phyloP scores from a whole-genome alignment of 2,797 vertebrate genomes.

The Squalus acanthias region DNA sequence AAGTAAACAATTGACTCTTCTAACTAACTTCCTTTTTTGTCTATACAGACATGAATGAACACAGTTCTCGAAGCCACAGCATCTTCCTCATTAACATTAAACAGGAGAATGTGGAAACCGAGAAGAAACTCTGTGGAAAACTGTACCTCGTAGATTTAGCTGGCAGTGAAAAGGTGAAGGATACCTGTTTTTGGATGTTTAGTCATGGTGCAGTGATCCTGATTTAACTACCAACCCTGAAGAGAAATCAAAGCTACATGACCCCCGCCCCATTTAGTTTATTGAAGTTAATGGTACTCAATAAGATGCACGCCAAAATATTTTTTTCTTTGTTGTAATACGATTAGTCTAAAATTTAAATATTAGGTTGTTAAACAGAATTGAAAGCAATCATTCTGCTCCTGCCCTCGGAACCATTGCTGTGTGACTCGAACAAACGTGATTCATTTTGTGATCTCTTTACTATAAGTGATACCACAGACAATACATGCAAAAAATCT shows the following conservation, averaged over 20 bases:
- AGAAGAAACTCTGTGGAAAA: constrained; percentile 88
- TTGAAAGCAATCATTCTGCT: neutral
- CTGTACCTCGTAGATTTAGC: constrained; percentile 93
- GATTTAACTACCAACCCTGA: constrained; percentile 40
- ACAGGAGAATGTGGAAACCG: constrained; percentile 90
- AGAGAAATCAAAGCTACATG: constrained; percentile 41
- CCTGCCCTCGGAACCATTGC: neutral
- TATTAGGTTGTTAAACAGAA: neutral
- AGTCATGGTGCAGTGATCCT: constrained; percentile 40
- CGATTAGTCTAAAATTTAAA: neutral
- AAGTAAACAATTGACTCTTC: neutral
- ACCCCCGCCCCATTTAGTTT: neutral
- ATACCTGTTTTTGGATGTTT: constrained; percentile 41
- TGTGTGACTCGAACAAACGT: neutral
- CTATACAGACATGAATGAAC: constrained; percentile 87
- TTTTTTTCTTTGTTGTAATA: neutral
- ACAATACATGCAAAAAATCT: neutral
- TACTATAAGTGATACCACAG: neutral
- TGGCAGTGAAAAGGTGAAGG: constrained; percentile 85
- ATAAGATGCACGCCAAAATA: neutral
- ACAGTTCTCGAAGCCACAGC: constrained; percentile 94
- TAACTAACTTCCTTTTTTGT: neutral
- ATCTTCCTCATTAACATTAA: constrained; percentile 94
- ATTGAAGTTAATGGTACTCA: neutral
- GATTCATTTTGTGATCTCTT: neutral